Conservation (phyloP, 37 sponge, comb jelly and placozoan genomes). For the Mnemiopsis leidyi region DNA sequence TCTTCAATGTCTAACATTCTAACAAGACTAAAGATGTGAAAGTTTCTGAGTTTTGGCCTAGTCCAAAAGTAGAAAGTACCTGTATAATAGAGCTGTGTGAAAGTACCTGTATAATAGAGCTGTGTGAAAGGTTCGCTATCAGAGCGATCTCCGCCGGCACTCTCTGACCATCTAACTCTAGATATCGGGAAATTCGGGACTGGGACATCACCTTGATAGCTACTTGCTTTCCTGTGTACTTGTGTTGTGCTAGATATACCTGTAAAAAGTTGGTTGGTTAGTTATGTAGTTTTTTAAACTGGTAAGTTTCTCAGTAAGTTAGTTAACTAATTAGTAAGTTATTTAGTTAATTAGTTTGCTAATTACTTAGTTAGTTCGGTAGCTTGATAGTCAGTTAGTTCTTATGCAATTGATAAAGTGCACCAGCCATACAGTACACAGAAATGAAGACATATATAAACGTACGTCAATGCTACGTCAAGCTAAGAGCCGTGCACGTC, state of each 20-base stretch:
- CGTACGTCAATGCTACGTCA: too few relatives aligned
- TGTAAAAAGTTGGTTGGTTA: not conserved
- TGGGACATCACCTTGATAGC: slow-evolving; percentile 46
- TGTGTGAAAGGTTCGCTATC: slow-evolving; percentile 1
- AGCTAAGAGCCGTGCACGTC: too few relatives aligned
- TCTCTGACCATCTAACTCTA: not conserved
- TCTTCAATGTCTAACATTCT: too few relatives aligned
- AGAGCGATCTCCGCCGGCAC: slow-evolving; percentile 37
- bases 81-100: slow-evolving; percentile 34
- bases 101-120: slow-evolving; percentile 34
- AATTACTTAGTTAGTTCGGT: too few relatives aligned
- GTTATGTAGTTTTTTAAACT: not conserved
- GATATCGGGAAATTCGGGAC: not conserved
- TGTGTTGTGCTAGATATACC: slow-evolving; percentile 35
- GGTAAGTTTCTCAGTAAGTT: not conserved
- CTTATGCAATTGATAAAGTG: not conserved
- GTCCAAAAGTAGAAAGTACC: too few relatives aligned
- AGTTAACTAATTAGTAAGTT: too few relatives aligned
- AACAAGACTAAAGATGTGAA: too few relatives aligned
- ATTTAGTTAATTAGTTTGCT: too few relatives aligned
- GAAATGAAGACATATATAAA: too few relatives aligned
- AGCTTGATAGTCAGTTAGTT: not conserved
- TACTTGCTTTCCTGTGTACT: slow-evolving; percentile 24
- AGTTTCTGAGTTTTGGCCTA: too few relatives aligned
- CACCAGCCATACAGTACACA: too few relatives aligned